phyloP scores from a whole-genome alignment of 1,140 invertebrate species.

The Ladona fulva region DNA sequence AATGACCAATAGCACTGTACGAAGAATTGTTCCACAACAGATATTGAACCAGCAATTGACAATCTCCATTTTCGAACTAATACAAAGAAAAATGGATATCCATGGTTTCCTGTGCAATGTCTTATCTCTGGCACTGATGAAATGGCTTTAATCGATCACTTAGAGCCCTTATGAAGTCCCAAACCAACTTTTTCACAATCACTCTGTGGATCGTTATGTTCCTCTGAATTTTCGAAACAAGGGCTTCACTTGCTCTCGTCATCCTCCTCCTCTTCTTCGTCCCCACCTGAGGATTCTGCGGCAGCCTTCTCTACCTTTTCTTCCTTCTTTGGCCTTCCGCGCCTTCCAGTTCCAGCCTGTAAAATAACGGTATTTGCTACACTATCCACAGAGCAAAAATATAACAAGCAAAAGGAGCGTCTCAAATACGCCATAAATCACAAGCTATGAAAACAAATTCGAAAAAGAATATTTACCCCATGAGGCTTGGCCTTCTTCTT shows the following conservation, averaged over 20 bases:
- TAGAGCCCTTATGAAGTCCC: neutral
- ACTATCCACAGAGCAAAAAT: neutral
- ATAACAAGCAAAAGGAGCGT: neutral
- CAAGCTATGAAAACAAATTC: no score
- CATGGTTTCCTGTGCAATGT: no score
- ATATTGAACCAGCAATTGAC: no score
- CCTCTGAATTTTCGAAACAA: neutral
- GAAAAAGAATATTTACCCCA: neutral
- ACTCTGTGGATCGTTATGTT: neutral
- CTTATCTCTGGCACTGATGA: neutral
- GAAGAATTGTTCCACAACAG: no score
- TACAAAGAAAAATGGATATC: no score
- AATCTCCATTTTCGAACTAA: no score
- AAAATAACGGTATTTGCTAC: neutral
- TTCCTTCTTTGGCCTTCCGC: neutral
- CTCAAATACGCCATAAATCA: neutral
- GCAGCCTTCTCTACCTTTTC: neutral
- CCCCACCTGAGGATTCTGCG: neutral
- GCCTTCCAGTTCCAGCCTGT: neutral
- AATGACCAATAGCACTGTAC: no score
- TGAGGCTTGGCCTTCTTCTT: slow-evolving; percentile 31
- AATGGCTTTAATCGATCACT: neutral
- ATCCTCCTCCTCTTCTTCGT: neutral
- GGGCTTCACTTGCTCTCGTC: neutral
- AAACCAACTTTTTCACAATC: neutral